These are phyloP conservation scores for Andricus quercusramuli DNA, from an alignment of 2,888 invertebrate genomes.

Conservation along the genomic window DNA sequence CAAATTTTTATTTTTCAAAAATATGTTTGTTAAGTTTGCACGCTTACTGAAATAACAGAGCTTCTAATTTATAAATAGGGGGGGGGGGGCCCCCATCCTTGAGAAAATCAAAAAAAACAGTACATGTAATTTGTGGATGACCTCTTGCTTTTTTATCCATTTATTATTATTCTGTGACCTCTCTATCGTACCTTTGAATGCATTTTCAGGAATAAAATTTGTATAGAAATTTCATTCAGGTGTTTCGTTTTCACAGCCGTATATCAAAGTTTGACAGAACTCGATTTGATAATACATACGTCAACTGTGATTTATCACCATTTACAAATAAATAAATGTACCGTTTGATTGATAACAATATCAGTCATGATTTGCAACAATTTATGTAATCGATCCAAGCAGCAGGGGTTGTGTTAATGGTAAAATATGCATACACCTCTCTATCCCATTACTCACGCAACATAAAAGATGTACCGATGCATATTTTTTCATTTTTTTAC, in stretches of 20 bases:
- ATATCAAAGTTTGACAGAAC: background rate
- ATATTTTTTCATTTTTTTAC: background rate
- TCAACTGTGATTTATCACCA: background rate
- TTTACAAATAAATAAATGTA: background rate
- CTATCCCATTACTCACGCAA: background rate
- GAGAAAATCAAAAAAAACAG: no score
- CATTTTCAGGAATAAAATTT: no score
- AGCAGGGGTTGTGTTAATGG: background rate
- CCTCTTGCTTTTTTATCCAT: no score
- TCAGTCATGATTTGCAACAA: slow-evolving; percentile 3
- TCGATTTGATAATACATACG: background rate
- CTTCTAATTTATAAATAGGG: no score
- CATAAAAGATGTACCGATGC: background rate
- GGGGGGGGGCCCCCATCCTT: no score
- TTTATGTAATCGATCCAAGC: background rate
- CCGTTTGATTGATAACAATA: background rate
- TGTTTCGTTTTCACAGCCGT: background rate
- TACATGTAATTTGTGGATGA: no score
- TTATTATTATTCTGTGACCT: no score
- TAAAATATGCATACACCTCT: background rate
- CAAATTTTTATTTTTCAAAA: no score
- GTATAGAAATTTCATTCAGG: no score
- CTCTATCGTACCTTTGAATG: no score
- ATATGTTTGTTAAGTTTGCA: no score
- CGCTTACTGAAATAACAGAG: no score